Evolutionary conservation across 30 jellyfish, hydroid and myxozoan genomes (phyloP).

Genomic region (Hydra vulgaris): DNA sequence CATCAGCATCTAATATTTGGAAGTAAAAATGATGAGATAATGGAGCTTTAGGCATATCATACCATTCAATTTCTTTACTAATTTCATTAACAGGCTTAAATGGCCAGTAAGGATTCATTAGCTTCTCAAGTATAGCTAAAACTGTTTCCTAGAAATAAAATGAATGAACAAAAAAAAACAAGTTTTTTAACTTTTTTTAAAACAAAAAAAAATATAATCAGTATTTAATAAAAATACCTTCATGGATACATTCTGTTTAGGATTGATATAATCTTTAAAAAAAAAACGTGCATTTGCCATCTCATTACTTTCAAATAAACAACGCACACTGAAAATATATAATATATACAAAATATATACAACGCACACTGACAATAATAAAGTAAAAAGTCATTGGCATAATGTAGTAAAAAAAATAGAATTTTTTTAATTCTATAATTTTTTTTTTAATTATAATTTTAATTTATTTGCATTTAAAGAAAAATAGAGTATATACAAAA

Average conservation of each 20-base stretch:
- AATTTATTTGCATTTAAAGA: too few relatives aligned
- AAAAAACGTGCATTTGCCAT: constrained; percentile 33
- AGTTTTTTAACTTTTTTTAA: background rate
- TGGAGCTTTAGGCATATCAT: constrained; percentile 60
- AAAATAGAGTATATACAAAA: too few relatives aligned
- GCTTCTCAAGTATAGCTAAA: constrained; percentile 57
- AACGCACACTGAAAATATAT: constrained; percentile 44
- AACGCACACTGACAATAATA: too few relatives aligned
- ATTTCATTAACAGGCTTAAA: constrained; percentile 27
- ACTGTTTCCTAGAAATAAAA: constrained; percentile 66
- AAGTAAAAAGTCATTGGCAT: too few relatives aligned
- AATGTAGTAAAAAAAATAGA: too few relatives aligned
- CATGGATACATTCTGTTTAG: background rate
- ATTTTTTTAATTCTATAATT: too few relatives aligned
- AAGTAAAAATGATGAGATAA: constrained; percentile 63
- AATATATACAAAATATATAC: background rate
- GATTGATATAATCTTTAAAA: constrained; percentile 39
- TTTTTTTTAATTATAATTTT: too few relatives aligned
- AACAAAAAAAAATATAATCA: background rate
- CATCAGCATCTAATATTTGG: constrained; percentile 75
- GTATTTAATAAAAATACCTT: background rate
- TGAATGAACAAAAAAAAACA: background rate
- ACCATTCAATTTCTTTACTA: constrained; percentile 53
- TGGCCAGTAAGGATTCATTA: constrained; percentile 93
- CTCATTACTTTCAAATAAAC: constrained; percentile 38